A percentile compares a stretch with the other conserved stretches of the same genome.
These are phyloP conservation scores for Eriosoma lanigerum DNA, from an alignment of 1,140 invertebrate species.

Conservation along the genomic window DNA sequence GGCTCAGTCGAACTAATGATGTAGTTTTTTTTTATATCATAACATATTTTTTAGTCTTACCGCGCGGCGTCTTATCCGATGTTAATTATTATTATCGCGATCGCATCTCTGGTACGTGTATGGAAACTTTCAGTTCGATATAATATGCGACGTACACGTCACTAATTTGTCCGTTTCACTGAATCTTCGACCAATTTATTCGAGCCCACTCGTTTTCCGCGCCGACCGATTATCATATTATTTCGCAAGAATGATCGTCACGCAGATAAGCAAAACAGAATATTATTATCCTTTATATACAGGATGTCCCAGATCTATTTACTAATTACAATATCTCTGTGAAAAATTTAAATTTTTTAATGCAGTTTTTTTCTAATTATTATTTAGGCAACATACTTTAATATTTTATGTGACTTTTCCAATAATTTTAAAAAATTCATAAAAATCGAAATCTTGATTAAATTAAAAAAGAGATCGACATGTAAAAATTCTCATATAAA, in stretches of 20 bases:
- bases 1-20: not conserved
- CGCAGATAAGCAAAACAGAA: not conserved
- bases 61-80: not conserved
- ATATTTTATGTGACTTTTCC: too few relatives aligned
- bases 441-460: too few relatives aligned
- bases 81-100: conserved; percentile 11
- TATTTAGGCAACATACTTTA: too few relatives aligned
- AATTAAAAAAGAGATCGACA: too few relatives aligned
- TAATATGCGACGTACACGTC: not conserved
- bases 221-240: not conserved
- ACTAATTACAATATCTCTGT: too few relatives aligned
- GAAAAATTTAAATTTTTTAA: too few relatives aligned
- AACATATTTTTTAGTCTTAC: not conserved
- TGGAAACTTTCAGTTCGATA: not conserved
- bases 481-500: too few relatives aligned
- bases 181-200: not conserved
- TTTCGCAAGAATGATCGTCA: not conserved
- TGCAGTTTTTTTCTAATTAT: too few relatives aligned
- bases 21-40: not conserved
- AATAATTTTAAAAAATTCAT: too few relatives aligned
- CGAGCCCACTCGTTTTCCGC: conserved; percentile 9
- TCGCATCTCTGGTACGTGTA: not conserved
- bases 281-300: too few relatives aligned
- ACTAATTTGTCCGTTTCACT: not conserved
- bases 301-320: too few relatives aligned